phyloP scores from a whole-genome alignment of 2,797 vertebrate genomes.

The Serranus cabrilla region DNA sequence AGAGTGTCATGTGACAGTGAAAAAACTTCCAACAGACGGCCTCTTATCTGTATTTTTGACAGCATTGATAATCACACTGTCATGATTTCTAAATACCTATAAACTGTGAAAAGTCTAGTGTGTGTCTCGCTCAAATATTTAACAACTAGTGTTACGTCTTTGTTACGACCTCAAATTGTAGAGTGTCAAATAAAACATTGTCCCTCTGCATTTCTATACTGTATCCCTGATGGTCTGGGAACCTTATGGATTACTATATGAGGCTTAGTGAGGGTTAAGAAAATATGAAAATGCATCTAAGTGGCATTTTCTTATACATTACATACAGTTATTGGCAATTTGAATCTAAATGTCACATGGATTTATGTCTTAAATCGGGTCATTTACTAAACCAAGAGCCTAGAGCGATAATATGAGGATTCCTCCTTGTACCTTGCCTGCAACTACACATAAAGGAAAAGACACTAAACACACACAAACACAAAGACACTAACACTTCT shows the following conservation, averaged over 20 bases:
- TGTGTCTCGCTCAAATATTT: background rate
- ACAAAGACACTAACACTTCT: background rate
- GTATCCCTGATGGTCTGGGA: background rate
- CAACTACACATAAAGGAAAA: background rate
- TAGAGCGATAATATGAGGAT: background rate
- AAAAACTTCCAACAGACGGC: slow-evolving; percentile 15
- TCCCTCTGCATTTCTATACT: background rate
- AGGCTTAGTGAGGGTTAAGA: background rate
- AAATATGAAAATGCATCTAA: background rate
- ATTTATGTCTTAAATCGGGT: background rate
- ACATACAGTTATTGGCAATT: background rate
- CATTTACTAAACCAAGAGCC: slow-evolving; percentile 14
- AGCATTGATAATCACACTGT: no score
- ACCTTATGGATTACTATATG: background rate
- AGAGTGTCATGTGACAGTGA: slow-evolving; percentile 2
- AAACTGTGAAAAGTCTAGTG: no score
- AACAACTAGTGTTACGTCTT: background rate
- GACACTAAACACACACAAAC: background rate
- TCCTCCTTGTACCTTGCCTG: background rate
- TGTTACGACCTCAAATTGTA: background rate
- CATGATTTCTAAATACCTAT: no score
- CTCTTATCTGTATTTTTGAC: no score
- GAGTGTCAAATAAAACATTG: background rate
- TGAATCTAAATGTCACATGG: slow-evolving; percentile 16
- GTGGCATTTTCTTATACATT: background rate